phyloP scores from a whole-genome alignment of 2,113 vertebrate genomes.

The Silurus asotus region DNA sequence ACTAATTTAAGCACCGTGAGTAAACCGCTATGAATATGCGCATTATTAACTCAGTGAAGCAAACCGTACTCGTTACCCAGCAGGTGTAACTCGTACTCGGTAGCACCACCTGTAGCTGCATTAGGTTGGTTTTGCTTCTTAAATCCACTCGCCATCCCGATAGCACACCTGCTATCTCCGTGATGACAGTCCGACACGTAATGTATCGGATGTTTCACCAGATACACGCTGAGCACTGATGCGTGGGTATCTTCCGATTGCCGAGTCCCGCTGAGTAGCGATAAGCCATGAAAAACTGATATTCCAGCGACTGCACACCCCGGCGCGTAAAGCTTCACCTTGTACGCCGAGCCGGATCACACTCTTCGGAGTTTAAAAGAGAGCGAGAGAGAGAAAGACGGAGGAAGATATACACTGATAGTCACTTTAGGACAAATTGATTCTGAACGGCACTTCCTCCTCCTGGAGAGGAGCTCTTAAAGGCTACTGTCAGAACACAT shows the following conservation, averaged over 20 bases:
- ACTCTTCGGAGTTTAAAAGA: constrained; percentile 52
- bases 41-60: neutral
- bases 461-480: constrained; percentile 61
- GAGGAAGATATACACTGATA: constrained; percentile 13
- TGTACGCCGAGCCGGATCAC: constrained; percentile 61
- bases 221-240: constrained; percentile 28
- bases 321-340: constrained; percentile 68
- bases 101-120: neutral
- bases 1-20: neutral
- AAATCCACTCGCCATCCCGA: neutral
- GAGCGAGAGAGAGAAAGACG: neutral
- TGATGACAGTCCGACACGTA: neutral
- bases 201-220: constrained; percentile 26
- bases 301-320: constrained; percentile 69
- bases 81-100: neutral
- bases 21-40: neutral
- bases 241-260: constrained; percentile 56
- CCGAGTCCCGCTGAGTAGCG: constrained; percentile 62
- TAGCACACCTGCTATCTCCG: neutral
- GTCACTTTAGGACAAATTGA: constrained; percentile 59
- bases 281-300: constrained; percentile 70
- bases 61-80: neutral
- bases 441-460: constrained; percentile 59
- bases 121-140: neutral
- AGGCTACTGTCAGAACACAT: constrained; percentile 62